phyloP scores from a whole-genome alignment of 2,888 invertebrate genomes.

The Epistrophella euchroma region DNA sequence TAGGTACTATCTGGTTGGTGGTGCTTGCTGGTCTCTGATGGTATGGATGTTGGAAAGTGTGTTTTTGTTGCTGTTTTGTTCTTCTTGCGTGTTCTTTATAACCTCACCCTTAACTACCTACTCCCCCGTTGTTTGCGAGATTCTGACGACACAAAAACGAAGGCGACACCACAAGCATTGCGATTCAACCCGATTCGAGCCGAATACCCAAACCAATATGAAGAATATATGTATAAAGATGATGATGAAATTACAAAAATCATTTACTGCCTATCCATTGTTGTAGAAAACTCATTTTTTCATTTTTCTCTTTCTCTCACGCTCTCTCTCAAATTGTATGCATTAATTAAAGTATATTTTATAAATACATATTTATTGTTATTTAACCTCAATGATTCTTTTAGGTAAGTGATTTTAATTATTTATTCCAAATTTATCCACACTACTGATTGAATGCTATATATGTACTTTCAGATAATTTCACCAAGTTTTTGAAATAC shows the following conservation, averaged over 20 bases:
- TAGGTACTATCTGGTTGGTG: not conserved
- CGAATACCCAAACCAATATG: constrained; percentile 24
- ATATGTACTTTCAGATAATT: too few species aligned
- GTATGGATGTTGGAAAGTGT: constrained; percentile 10
- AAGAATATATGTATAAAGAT: constrained; percentile 60
- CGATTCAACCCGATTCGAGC: not conserved
- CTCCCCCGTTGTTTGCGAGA: constrained; percentile 16
- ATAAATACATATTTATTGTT: not conserved
- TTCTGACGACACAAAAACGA: constrained; percentile 28
- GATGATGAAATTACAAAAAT: constrained; percentile 79
- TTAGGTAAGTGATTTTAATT: not conserved
- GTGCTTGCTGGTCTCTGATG: not conserved
- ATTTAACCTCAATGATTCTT: not conserved
- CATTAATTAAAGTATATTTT: constrained; percentile 6
- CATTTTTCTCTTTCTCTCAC: constrained; percentile 18
- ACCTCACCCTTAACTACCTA: constrained; percentile 32
- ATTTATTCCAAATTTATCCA: not conserved
- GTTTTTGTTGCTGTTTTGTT: constrained; percentile 5
- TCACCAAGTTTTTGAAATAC: too few species aligned
- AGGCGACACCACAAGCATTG: constrained; percentile 41
- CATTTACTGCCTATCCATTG: constrained; percentile 82
- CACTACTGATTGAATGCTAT: too few species aligned
- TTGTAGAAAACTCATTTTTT: constrained; percentile 81
- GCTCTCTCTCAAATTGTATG: constrained; percentile 51
- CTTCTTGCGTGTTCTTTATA: constrained; percentile 31